These are phyloP conservation scores for Dascyllus trimaculatus DNA, from an alignment of 2,113 vertebrate genomes.

Conservation along the genomic window DNA sequence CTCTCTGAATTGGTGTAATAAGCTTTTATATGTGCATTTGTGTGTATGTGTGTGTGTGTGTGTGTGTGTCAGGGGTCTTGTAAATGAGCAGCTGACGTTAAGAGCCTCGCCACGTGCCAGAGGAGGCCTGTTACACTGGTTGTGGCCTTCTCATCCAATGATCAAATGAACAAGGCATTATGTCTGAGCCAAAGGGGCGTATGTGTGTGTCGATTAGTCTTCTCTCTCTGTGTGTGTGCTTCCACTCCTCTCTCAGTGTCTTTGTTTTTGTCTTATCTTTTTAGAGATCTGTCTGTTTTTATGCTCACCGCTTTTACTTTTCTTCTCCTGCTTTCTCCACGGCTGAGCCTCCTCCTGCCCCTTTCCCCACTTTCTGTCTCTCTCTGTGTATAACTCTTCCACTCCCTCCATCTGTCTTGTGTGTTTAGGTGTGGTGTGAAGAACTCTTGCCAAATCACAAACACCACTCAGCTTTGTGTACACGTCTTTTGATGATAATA, in stretches of 20 bases:
- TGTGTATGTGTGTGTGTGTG: constrained; percentile 52
- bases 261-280: constrained; percentile 15
- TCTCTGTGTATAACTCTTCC: not conserved
- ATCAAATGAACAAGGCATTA: constrained; percentile 68
- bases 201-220: not conserved
- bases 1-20: constrained; percentile 23
- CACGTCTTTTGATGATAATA: constrained; percentile 38
- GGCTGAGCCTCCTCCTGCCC: not conserved
- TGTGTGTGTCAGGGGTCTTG: constrained; percentile 69
- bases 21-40: constrained; percentile 49
- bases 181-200: constrained; percentile 53
- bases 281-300: not conserved
- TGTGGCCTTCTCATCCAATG: constrained; percentile 59
- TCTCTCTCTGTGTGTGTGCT: constrained; percentile 9
- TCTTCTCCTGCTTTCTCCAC: too few relatives aligned
- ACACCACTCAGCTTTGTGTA: constrained; percentile 37
- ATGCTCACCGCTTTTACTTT: not conserved
- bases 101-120: constrained; percentile 72
- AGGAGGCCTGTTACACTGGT: constrained; percentile 55
- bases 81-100: constrained; percentile 76
- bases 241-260: not conserved
- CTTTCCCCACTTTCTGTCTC: not conserved
- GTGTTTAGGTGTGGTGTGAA: constrained; percentile 63
- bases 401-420: constrained; percentile 62
- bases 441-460: constrained; percentile 53